phyloP scores from a whole-genome alignment of 2,113 vertebrate genomes.

The Phyllostomus discolor region DNA sequence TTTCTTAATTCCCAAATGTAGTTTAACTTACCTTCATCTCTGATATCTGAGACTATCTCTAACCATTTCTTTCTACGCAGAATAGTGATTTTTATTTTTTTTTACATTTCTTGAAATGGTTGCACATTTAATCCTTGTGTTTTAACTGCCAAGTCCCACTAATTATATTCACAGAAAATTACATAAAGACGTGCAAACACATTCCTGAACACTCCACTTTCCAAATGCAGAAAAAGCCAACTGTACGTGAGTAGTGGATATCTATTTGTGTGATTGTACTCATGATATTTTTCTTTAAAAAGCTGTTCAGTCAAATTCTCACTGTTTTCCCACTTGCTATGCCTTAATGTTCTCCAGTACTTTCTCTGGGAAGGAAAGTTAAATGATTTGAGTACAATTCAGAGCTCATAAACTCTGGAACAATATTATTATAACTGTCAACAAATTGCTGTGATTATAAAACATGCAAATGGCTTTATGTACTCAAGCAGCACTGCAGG shows the following conservation, averaged over 20 bases:
- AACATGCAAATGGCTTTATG: background rate
- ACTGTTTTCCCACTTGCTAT: background rate
- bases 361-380: background rate
- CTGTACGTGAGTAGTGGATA: background rate
- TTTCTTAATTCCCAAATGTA: background rate
- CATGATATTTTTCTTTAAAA: background rate
- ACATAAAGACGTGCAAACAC: background rate
- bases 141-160: background rate
- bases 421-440: background rate
- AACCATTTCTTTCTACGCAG: background rate
- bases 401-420: background rate
- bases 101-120: background rate
- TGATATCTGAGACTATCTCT: background rate
- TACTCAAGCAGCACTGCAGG: background rate
- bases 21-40: background rate
- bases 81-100: background rate
- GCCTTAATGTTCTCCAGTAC: background rate
- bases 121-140: background rate
- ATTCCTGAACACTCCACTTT: background rate
- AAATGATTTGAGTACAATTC: background rate
- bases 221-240: background rate
- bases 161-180: slow-evolving; percentile 5
- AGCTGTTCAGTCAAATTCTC: background rate
- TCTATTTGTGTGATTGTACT: background rate
- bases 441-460: background rate